Evolutionary conservation across 2,888 invertebrate species (phyloP), one percentile per base, ranked within the genome.

Genomic region (Stenotaenia linearis): DNA sequence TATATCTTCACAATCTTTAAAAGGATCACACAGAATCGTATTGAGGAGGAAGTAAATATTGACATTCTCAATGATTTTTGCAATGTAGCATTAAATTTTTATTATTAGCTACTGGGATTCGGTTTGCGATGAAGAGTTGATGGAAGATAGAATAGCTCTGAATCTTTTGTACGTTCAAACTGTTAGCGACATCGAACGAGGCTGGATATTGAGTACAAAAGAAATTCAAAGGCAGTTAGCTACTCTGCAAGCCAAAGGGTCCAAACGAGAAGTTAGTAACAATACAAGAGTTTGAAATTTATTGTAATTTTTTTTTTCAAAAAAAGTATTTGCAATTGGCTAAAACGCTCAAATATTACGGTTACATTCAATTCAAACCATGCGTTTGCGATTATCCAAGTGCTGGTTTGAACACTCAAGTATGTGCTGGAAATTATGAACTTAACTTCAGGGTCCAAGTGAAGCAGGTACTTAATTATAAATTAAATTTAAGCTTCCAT

Each of bases 311-410:
- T 82, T 86, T 81, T 81, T 79, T 87, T 10, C 88, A n/a, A n/a
- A n/a, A n/a, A n/a, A n/a, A 96, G 92, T 98, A 95, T 86, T 88
- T 98, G 84, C 92, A 95, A 83, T 86, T 95, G 83, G 95, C 94
- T 15, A 90, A 93, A 82, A 91, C 91, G 32, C 88, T 97, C 83
- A 93, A 93, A 82, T 93, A 93, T 85, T 98, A 98, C 87, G 96
- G 97, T 15, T 94, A 93, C 84, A 89, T 97, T 81, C 92, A 93
- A 84, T 94, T 95, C 85, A 89, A 90, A 80, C 90, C 91, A 45
- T 93, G 93, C 82, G 87, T 88, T 75, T 91, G 92, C 83, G 93
- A 95, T 88, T 94, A 92, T 87, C 94, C 94, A 0, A 88, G 90
- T 81, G 86, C 90, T 37, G 90, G 90, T 81, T 90, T 91, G 6